Evolutionary conservation across 2,797 vertebrate species (phyloP).

Genomic region (Sebastes steindachneri): DNA sequence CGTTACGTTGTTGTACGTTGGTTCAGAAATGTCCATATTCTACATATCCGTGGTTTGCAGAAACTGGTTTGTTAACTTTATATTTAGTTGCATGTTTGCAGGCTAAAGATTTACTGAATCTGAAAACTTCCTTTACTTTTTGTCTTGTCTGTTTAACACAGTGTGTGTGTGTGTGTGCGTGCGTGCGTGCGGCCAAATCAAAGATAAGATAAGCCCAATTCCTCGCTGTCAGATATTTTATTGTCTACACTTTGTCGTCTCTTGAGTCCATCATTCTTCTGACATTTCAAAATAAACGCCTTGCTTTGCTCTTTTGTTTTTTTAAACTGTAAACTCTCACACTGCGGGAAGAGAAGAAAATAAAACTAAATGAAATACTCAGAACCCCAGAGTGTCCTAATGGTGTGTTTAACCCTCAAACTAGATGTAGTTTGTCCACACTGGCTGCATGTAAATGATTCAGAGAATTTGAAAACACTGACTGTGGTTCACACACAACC

Average conservation of each 20-base stretch:
- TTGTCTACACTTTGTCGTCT: not conserved
- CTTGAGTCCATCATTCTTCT: not conserved
- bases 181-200: not conserved
- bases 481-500: no score
- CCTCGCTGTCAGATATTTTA: not conserved
- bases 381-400: not conserved
- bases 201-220: not conserved
- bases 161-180: not conserved
- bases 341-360: not conserved
- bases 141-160: no score
- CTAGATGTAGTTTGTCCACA: not conserved
- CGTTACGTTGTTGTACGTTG: no score
- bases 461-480: no score
- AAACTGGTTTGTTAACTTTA: not conserved
- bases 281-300: not conserved
- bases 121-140: no score
- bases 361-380: not conserved
- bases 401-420: not conserved
- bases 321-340: not conserved
- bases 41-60: no score
- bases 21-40: no score
- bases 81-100: not conserved
- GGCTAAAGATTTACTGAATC: not conserved
- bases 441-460: not conserved
- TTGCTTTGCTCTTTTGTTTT: not conserved